Conservation (phyloP, 2,888 invertebrate genomes). For the Idaea biselata region DNA sequence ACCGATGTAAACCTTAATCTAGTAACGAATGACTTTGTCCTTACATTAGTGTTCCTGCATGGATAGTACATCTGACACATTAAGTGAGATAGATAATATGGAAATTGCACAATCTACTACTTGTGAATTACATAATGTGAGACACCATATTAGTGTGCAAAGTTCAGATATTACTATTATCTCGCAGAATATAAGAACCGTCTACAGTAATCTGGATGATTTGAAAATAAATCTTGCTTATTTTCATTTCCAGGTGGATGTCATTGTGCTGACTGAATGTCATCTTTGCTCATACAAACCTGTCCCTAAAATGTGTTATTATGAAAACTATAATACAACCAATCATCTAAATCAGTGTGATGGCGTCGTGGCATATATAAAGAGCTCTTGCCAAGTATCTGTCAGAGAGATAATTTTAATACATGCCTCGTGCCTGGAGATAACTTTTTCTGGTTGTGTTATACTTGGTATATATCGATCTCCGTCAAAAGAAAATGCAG, state of each 20-base stretch:
- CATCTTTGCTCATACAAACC: conserved; percentile 13
- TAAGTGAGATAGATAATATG: conserved; percentile 1
- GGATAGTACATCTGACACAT: background rate
- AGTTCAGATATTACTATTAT: conserved; percentile 8
- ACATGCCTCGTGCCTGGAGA: conserved; percentile 5
- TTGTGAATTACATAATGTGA: conserved; percentile 4
- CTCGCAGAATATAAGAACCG: conserved; percentile 13
- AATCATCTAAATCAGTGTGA: conserved; percentile 18
- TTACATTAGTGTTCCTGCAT: too few species aligned
- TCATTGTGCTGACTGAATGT: conserved; percentile 20
- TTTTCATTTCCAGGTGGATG: conserved; percentile 12
- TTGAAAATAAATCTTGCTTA: conserved; percentile 12
- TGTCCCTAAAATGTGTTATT: conserved; percentile 13
- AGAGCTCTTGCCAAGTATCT: conserved; percentile 3
- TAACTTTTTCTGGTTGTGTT: background rate
- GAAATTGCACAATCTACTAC: conserved; percentile 5
- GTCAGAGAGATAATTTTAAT: conserved; percentile 14
- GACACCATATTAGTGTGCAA: background rate
- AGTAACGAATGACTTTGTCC: too few species aligned
- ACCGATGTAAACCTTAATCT: too few species aligned
- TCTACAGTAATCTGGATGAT: conserved; percentile 13
- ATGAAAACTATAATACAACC: conserved; percentile 14
- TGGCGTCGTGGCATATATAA: conserved; percentile 17
- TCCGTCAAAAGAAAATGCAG: background rate
- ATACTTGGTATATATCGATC: background rate